Evolutionary conservation across 2,888 invertebrate genomes (phyloP).

Genomic region (Timema podura): DNA sequence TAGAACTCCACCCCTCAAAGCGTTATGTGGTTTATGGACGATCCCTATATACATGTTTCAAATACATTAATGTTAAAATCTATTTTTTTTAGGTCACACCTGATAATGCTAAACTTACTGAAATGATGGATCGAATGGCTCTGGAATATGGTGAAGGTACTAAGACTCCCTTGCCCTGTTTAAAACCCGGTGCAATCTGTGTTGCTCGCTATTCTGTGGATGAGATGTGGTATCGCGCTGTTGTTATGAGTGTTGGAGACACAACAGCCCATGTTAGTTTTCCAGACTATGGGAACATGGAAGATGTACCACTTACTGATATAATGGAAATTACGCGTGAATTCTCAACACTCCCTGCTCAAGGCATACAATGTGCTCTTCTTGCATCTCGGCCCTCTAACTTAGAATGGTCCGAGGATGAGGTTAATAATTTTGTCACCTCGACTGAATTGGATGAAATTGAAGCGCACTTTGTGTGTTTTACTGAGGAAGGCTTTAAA

Average conservation of each 20-base stretch:
- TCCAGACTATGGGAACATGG: constrained; percentile 38
- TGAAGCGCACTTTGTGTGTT: constrained; percentile 39
- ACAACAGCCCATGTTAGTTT: constrained; percentile 32
- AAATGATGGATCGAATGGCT: constrained; percentile 39
- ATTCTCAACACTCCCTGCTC: constrained; percentile 18
- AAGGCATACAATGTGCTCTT: constrained; percentile 21
- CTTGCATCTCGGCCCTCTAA: constrained; percentile 9
- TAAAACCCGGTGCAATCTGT: constrained; percentile 37
- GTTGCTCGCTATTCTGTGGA: constrained; percentile 40
- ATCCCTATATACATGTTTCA: too few species aligned
- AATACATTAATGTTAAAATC: neutral
- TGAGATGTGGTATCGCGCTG: constrained; percentile 35
- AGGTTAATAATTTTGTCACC: constrained; percentile 35
- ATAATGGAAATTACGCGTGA: constrained; percentile 26
- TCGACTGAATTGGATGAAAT: constrained; percentile 35
- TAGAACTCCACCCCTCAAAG: too few species aligned
- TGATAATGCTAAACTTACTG: constrained; percentile 30
- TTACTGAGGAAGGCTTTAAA: constrained; percentile 37
- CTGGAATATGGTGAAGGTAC: constrained; percentile 22
- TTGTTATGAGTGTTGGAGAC: constrained; percentile 24
- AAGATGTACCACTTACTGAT: constrained; percentile 27
- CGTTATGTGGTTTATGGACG: too few species aligned
- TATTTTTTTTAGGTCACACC: neutral
- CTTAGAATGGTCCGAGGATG: constrained; percentile 31
- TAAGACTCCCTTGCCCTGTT: constrained; percentile 8